Evolutionary conservation across 2,113 vertebrate species (phyloP).

Genomic region (Sinocyclocheilus grahami): DNA sequence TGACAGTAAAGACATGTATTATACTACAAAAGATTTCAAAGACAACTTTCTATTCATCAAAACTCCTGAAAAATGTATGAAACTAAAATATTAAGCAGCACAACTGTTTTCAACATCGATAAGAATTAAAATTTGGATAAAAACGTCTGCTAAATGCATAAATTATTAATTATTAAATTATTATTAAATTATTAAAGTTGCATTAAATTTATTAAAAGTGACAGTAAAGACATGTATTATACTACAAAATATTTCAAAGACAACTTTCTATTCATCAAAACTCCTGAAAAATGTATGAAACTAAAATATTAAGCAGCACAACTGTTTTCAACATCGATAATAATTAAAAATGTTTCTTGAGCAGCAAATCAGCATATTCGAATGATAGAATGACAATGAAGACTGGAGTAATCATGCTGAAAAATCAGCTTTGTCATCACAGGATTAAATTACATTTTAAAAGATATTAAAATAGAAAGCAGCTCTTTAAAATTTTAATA

Average conservation of each 20-base stretch:
- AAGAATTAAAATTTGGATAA: background rate
- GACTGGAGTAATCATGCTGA: background rate
- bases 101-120: background rate
- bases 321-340: background rate
- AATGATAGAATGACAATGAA: background rate
- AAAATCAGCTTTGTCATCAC: background rate
- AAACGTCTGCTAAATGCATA: too few relatives aligned
- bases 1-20: background rate
- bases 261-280: background rate
- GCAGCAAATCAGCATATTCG: background rate
- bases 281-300: background rate
- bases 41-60: background rate
- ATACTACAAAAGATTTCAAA: background rate
- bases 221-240: background rate
- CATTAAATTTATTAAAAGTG: background rate
- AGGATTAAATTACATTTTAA: background rate
- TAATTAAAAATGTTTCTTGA: background rate
- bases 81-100: background rate
- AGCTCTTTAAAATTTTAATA: background rate
- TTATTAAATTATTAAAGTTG: too few relatives aligned
- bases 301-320: background rate
- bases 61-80: background rate
- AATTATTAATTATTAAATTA: too few relatives aligned
- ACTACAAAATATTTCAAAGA: background rate
- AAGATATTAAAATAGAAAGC: background rate